phyloP scores from a whole-genome alignment of 2,888 invertebrate genomes.

The Drepanosiphum platanoidis region DNA sequence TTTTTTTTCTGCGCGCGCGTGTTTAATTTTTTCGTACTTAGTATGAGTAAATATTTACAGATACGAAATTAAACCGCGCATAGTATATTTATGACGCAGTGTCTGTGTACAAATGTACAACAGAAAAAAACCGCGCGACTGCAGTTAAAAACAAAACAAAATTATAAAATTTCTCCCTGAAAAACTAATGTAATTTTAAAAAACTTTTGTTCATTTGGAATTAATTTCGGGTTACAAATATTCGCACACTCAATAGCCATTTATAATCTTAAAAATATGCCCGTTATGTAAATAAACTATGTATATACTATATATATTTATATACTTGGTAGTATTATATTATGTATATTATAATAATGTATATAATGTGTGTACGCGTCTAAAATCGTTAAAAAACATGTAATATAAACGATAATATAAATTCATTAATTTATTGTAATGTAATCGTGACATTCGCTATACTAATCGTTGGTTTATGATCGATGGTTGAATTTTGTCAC shows the following conservation, averaged over 20 bases:
- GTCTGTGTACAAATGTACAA: neutral
- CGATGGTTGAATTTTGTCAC: slow-evolving; percentile 11
- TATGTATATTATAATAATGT: too few relatives aligned
- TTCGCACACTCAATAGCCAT: too few relatives aligned
- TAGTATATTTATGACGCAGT: neutral
- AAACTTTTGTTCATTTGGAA: too few relatives aligned
- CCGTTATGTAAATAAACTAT: too few relatives aligned
- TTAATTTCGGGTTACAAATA: too few relatives aligned
- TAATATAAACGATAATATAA: neutral
- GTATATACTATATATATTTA: neutral
- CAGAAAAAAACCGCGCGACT: neutral
- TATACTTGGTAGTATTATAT: too few relatives aligned
- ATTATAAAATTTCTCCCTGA: neutral
- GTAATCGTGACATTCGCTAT: neutral
- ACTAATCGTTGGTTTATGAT: slow-evolving; percentile 25
- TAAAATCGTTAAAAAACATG: slow-evolving; percentile 9
- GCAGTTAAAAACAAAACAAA: neutral
- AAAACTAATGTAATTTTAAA: neutral
- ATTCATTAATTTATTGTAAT: neutral
- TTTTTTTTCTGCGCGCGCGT: too few relatives aligned
- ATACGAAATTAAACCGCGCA: neutral
- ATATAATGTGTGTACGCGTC: neutral
- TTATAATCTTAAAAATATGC: too few relatives aligned
- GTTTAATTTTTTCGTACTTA: neutral
- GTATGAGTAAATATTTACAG: slow-evolving; percentile 17